phyloP scores from a whole-genome alignment of 2,888 invertebrate genomes.

The Andrena haemorrhoa region DNA sequence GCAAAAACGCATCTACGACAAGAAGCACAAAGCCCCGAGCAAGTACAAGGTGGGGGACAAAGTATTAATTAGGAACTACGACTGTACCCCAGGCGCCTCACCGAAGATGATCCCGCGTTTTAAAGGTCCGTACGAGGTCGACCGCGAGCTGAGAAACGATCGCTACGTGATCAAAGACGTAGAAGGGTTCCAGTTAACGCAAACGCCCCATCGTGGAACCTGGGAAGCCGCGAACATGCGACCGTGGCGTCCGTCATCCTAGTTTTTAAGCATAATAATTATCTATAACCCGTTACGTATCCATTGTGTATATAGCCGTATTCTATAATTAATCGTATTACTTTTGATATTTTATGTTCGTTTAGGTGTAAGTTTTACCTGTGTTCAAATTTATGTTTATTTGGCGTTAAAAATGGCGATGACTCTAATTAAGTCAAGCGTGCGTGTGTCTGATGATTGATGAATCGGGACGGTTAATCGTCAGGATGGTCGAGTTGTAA shows the following conservation, averaged over 20 bases:
- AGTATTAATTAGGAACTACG: conserved; percentile 60
- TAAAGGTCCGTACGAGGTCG: conserved; percentile 62
- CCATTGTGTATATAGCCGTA: too few relatives aligned
- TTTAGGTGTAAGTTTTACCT: too few relatives aligned
- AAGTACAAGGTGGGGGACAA: conserved; percentile 58
- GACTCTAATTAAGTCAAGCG: too few relatives aligned
- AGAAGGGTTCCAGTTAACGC: conserved; percentile 47
- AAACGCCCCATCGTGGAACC: conserved; percentile 36
- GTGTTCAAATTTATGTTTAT: too few relatives aligned
- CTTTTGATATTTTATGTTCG: too few relatives aligned
- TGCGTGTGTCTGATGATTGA: too few relatives aligned
- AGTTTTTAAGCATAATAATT: too few relatives aligned
- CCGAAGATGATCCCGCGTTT: conserved; percentile 45
- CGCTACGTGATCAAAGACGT: conserved; percentile 61
- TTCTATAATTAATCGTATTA: too few relatives aligned
- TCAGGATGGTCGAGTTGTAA: too few relatives aligned
- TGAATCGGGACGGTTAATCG: too few relatives aligned
- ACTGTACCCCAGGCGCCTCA: background rate
- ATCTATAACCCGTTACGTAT: too few relatives aligned
- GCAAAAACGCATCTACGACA: conserved; percentile 71
- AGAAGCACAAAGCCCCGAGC: conserved; percentile 63
- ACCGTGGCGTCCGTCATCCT: conserved; percentile 33
- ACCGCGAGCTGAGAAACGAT: conserved; percentile 52
- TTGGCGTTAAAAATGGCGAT: too few relatives aligned
- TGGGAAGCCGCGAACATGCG: conserved; percentile 57